Conservation (phyloP, 2,113 vertebrate species). For the Uropsilus gracilis region DNA sequence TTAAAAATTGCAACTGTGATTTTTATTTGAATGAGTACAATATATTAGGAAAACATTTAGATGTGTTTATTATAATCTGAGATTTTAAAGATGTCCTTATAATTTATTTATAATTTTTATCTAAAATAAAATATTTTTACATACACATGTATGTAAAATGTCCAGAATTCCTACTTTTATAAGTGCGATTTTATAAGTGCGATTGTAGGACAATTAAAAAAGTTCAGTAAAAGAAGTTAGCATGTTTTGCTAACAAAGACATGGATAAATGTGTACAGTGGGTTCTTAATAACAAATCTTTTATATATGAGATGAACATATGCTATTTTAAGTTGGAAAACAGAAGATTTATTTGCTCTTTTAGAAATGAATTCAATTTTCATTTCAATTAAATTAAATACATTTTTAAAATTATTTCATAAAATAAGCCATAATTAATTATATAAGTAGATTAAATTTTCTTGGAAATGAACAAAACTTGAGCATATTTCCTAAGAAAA, state of each 20-base stretch:
- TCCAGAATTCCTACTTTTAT: not conserved
- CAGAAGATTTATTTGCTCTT: not conserved
- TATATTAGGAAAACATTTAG: not conserved
- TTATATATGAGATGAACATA: not conserved
- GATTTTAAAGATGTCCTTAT: not conserved
- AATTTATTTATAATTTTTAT: slow-evolving; percentile 39
- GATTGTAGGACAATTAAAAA: not conserved
- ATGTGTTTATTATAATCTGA: not conserved
- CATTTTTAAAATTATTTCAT: slow-evolving; percentile 17
- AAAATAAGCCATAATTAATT: not conserved
- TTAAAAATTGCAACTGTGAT: not conserved
- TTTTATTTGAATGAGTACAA: not conserved
- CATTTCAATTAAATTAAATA: slow-evolving; percentile 24
- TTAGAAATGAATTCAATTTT: not conserved
- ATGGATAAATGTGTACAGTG: not conserved
- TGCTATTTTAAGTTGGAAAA: not conserved
- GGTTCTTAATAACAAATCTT: not conserved
- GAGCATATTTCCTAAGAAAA: not conserved
- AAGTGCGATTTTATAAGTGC: too few species aligned
- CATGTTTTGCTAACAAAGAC: not conserved
- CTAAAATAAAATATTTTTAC: slow-evolving; percentile 25
- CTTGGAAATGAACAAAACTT: not conserved
- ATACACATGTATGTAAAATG: not conserved
- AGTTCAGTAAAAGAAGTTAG: not conserved
- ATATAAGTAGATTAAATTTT: not conserved